A percentile compares a stretch with the other conserved stretches of the same genome.
Conservation (phyloP, 2,797 vertebrate species). For the Anolis apletophallus region DNA sequence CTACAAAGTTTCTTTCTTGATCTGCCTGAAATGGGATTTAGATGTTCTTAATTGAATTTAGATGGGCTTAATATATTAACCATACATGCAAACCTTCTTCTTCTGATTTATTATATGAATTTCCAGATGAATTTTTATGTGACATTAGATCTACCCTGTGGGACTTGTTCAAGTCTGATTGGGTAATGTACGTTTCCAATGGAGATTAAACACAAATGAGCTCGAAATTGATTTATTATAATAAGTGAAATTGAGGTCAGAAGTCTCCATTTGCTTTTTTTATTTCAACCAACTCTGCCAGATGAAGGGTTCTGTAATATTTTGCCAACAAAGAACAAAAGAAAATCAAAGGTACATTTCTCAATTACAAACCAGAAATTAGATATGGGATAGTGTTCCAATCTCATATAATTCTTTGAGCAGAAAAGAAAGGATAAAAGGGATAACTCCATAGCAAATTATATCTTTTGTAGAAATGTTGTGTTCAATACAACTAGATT, state of each 20-base stretch:
- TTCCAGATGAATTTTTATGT: conserved; percentile 82
- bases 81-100: conserved; percentile 67
- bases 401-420: conserved; percentile 46
- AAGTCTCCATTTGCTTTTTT: conserved; percentile 68
- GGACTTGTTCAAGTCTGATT: conserved; percentile 76
- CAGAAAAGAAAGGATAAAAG: conserved; percentile 35
- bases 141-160: conserved; percentile 75
- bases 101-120: conserved; percentile 79
- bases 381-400: conserved; percentile 54
- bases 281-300: conserved; percentile 58
- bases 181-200: conserved; percentile 81
- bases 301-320: conserved; percentile 60
- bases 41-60: conserved; percentile 79
- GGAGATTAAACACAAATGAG: conserved; percentile 81
- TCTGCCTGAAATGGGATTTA: conserved; percentile 77
- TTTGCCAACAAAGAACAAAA: conserved; percentile 68
- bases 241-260: conserved; percentile 76
- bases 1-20: conserved; percentile 70
- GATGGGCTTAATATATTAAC: conserved; percentile 77
- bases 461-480: conserved; percentile 11
- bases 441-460: conserved; percentile 41
- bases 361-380: conserved; percentile 54
- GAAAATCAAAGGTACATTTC: conserved; percentile 64
- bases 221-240: conserved; percentile 81
- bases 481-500: conserved; percentile 29